A percentile compares a stretch with the other conserved stretches of the same genome.
These are phyloP conservation scores for Aphelocoma californica DNA, from an alignment of 2,797 vertebrate species.

Conservation along the genomic window DNA sequence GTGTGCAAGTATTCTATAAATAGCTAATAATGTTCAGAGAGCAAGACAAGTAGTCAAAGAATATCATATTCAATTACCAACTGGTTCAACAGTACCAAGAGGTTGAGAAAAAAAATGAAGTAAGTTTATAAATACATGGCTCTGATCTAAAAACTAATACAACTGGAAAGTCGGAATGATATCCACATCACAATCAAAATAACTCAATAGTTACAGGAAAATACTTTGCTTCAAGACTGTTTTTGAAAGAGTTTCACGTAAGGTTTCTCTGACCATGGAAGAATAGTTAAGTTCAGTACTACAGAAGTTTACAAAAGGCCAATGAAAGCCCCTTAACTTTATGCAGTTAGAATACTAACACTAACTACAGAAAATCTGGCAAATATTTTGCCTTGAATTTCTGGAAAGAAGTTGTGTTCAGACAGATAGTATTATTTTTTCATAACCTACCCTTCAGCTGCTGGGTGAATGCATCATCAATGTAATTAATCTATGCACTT, in stretches of 20 bases:
- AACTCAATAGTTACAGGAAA: conserved; percentile 43
- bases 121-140: conserved; percentile 25
- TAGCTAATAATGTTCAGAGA: conserved; percentile 47
- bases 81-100: conserved; percentile 38
- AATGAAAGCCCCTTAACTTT: conserved; percentile 15
- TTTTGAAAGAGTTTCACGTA: conserved; percentile 11
- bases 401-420: background rate
- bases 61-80: conserved; percentile 33
- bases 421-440: background rate
- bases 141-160: conserved; percentile 41
- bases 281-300: conserved; percentile 22
- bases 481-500: background rate
- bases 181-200: conserved; percentile 25
- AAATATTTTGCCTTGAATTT: conserved; percentile 1
- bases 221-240: conserved; percentile 14
- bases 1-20: conserved; percentile 61
- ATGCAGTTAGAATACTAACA: conserved; percentile 17
- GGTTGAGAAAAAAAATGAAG: conserved; percentile 51
- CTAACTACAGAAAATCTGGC: background rate
- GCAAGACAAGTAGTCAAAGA: conserved; percentile 30
- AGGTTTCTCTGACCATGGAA: conserved; percentile 46
- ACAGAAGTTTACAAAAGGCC: conserved; percentile 27
- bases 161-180: conserved; percentile 54
- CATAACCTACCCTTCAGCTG: conserved; percentile 8
- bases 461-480: conserved; percentile 21